Evolutionary conservation across 2,113 vertebrate genomes (phyloP).

Genomic region (Lucifuga dentata): DNA sequence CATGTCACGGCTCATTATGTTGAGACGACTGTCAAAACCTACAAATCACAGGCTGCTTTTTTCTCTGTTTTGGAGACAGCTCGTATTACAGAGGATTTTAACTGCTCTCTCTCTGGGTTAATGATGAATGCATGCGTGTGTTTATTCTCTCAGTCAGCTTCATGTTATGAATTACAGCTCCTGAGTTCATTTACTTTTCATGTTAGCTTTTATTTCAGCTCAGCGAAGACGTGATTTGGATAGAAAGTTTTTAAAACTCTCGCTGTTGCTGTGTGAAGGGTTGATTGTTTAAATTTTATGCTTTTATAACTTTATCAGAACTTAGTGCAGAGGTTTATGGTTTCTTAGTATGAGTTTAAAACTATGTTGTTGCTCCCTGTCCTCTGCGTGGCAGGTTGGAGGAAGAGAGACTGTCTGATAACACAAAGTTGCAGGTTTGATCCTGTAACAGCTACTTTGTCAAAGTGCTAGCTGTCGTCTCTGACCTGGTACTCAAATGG

Average conservation of each 20-base stretch:
- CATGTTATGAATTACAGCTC: background rate
- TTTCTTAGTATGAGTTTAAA: background rate
- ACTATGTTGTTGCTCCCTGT: no score
- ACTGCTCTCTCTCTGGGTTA: background rate
- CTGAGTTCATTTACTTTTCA: background rate
- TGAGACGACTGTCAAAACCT: constrained; percentile 6
- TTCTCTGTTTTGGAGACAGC: background rate
- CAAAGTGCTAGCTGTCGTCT: background rate
- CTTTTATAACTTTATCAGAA: background rate
- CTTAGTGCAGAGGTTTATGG: background rate
- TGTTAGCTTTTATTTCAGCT: constrained; percentile 1
- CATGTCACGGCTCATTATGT: constrained; percentile 23
- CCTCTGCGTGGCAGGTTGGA: no score
- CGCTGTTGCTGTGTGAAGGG: background rate
- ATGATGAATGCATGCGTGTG: background rate
- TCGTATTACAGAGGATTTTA: background rate
- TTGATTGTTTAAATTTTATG: background rate
- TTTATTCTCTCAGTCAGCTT: background rate
- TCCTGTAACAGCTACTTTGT: background rate
- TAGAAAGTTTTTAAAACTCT: background rate
- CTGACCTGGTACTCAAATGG: background rate
- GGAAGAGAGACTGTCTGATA: no score
- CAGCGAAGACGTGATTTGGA: background rate
- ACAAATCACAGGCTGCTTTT: constrained; percentile 18
- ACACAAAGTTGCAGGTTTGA: background rate